Evolutionary conservation across 2,888 invertebrate genomes (phyloP), one percentile per base, ranked within the genome.

Genomic region (Timema cristinae): DNA sequence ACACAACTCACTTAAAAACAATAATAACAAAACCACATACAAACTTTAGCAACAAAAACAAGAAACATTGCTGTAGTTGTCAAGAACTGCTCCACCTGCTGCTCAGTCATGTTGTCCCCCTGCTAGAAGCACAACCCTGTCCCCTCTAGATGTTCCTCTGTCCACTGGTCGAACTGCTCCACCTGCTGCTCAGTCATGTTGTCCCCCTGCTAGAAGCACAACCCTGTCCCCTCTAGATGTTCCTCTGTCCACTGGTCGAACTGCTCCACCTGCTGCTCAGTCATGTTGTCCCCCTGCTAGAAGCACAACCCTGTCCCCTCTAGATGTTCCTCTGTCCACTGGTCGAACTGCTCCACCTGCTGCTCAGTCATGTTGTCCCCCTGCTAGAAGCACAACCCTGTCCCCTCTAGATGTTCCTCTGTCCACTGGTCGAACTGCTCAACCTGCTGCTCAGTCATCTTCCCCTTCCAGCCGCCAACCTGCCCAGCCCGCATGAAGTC

Each of bases 131-230:
- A 59, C 15, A 81, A 78, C 2, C 77, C 80, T 7, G 79, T 78
- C 6, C 78, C 78, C 54, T 76, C 75, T 5, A 81, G 75, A 76
- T 83, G 80, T 13, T 81, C 79, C 7, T 76, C 77, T 6, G 80
- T 83, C 83, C 84, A 83, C n/a, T 80, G 75, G 74, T 88, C 86
- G 76, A 88, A 86, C 67, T 80, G 89, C 85, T 79, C 77, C n/a
- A 82, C 78, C 50, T 81, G 73, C 47, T 80, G 79, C 2, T 77
- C 76, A 0, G 79, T 77, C 83, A 84, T 82, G n/a, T n/a, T n/a
- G n/a, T n/a, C n/a, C n/a, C n/a, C n/a, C n/a, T n/a, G n/a, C n/a
- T n/a, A n/a, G n/a, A n/a, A n/a, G n/a, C n/a, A n/a, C n/a, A n/a
- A n/a, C n/a, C n/a, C n/a, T n/a, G n/a, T n/a, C n/a, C n/a, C n/a